Evolutionary conservation across 2,113 vertebrate species (phyloP), one percentile per base, ranked within the genome.

Genomic region (Arothron firmamentum): DNA sequence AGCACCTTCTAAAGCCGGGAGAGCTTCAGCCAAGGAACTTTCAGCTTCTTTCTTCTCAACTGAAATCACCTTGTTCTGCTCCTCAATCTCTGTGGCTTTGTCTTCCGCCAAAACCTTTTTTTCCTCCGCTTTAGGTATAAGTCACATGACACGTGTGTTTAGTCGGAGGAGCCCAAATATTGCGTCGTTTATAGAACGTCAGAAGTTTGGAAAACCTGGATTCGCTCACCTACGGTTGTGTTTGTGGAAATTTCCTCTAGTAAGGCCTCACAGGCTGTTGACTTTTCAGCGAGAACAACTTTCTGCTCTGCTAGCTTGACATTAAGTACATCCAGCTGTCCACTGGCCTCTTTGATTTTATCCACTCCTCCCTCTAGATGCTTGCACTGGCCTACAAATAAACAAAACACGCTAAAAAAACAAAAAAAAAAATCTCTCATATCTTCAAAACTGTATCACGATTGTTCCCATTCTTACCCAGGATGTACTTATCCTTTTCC

Each of bases 341-440:
- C 18, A 38, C 92, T 92, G 21, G 95, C 96, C 82, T 98, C 95
- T 83, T 96, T 92, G 65, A 99, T 87, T 79, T 97, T 99, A 77
- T 92, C 93, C 64, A 99, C 89, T 47, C 97, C 96, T 0, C 93
- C 91, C 41, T 96, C 95, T 60, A 99, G 84, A 6, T 91, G 91
- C 70, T 92, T 94, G 78, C 95, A 98, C 66, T 98, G 96, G 17
- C 83, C 96, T 98, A 73, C 21, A 47, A 14, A 45, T 14, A 11
- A 45, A 45, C 1, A 45, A 3, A 45, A 45, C 16, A 45, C n/a
- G n/a, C n/a, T n/a, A n/a, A 45, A 4, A 45, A 3, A 45, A 45
- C 16, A 45, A 14, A 45, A 14, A 45, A 45, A 45, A 14, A 14
- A 45, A 6, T 23, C 21, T 23, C 21, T 23, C 21, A 23, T 7